Evolutionary conservation across 1,140 invertebrate species (phyloP), one percentile per base, ranked within the genome.

Genomic region (Eupeodes corollae): DNA sequence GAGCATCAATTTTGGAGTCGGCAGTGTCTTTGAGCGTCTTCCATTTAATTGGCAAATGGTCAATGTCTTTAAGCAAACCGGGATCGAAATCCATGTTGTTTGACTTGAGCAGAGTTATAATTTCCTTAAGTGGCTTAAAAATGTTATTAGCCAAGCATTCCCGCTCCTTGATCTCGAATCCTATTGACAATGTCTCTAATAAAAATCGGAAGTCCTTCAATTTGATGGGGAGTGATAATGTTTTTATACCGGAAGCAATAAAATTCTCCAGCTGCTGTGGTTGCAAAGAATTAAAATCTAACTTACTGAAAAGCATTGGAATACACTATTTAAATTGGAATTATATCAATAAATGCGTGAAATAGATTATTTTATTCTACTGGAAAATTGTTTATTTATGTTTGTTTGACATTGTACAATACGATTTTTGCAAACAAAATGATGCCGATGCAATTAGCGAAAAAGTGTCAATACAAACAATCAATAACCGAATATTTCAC

Each of bases 1-100:
- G 84, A 15, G 82, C 77, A 67, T 93, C 88, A 66, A 89, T 91
- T 21, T 88, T 81, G 49, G 83, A 78, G 14, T 84, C 77, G 8
- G 86, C 81, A 53, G 74, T 58, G 70, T 92, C 92, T 68, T 95
- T 91, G n/a, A 89, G 78, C 48, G 83, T 84, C 33, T 74, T 79
- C 94, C 94, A 98, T 56, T 80, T 79, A 53, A 91, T 84, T 1
- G 92, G 92, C 43, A 97, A 70, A 58, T 88, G 81, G 67, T 84
- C 72, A 40, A 79, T 67, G 68, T 78, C 69, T 19, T 61, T 57
- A 48, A 61, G 41, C 45, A 67, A 46, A 49, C 61, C 57, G n/a
- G 51, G 32, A 44, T 65, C 57, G 19, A 88, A 83, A 53, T 84
- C 79, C 1, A 88, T 81, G 26, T 84, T 78, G 59, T 89, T 88